Evolutionary conservation across 2,888 invertebrate species (phyloP).

Genomic region (Drosophila lacicola): DNA sequence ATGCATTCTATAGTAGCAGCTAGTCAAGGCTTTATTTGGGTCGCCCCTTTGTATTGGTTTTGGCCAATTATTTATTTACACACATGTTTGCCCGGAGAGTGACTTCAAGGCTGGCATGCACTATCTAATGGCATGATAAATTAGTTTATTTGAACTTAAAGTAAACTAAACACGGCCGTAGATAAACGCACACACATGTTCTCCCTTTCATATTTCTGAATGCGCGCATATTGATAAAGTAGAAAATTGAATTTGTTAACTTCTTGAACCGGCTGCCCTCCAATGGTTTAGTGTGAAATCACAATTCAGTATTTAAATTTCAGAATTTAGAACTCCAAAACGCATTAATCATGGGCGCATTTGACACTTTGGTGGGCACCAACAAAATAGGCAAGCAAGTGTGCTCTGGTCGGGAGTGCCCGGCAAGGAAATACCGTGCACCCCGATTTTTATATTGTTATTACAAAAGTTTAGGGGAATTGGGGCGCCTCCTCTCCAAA

Average conservation of each 20-base stretch:
- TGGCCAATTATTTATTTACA: slow-evolving; percentile 68
- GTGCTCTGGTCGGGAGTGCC: too few species aligned
- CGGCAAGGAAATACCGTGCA: too few species aligned
- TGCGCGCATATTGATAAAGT: slow-evolving; percentile 71
- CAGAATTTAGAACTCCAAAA: slow-evolving; percentile 21
- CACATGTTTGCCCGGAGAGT: slow-evolving; percentile 18
- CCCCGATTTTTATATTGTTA: too few species aligned
- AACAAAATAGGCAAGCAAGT: slow-evolving; percentile 13
- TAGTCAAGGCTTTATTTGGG: slow-evolving; percentile 46
- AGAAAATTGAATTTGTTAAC: slow-evolving; percentile 74
- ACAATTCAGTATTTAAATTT: slow-evolving; percentile 10
- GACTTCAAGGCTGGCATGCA: slow-evolving; percentile 66
- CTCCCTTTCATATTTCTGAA: slow-evolving; percentile 68
- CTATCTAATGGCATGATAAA: slow-evolving; percentile 77
- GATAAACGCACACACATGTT: slow-evolving; percentile 34
- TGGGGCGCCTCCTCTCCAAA: too few species aligned
- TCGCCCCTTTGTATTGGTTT: slow-evolving; percentile 43
- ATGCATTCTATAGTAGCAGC: slow-evolving; percentile 44
- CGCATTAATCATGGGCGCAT: slow-evolving; percentile 68
- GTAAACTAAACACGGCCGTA: slow-evolving; percentile 49
- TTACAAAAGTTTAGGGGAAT: too few species aligned
- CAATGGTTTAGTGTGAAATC: slow-evolving; percentile 6
- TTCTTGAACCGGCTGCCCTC: slow-evolving; percentile 58
- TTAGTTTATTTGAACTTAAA: slow-evolving; percentile 72
- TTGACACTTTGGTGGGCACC: slow-evolving; percentile 63